Base-by-base conservation (phyloP, 64 coral and sea anemone genomes). In the Orbicella faveolata region DNA sequence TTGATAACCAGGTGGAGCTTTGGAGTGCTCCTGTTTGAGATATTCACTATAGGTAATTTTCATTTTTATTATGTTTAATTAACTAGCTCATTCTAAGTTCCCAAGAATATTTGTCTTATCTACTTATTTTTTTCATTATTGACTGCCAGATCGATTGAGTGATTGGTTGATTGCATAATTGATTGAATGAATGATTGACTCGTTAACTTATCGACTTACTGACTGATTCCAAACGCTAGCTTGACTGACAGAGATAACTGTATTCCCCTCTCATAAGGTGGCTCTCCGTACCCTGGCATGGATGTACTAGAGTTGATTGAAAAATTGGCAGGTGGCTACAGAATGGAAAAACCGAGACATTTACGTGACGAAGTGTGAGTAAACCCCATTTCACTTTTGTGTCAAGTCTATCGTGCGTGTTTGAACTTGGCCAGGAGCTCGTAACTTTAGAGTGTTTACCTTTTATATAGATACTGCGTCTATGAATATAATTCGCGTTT, bases 11-110 rank as follows among this genome's bases (percentile, higher is more conserved):
- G 89, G 36, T 91, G 89, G 89, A 84, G 70, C 21, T 91, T 84
- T 91, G 89, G 89, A 62, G 61, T 91, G 9, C 34, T 91, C 3
- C 59, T 91, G 69, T 91, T 63, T 52, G 89, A 91, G 68, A 74
- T 91, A 33, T 19, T 75, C 59, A 91, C 89, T 18, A 53, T 91
- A 11, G 89, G 89, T 91, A 91, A 59, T 59, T 59, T 14, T 59
- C 12, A 59, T 14, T 59, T 59, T 59, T 15, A 59, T 59, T 59
- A 59, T 15, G 55, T 59, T 59, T 59, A 53, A 53, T 53, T 6
- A 53, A 53, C 4, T 10, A 53, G 10, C 10, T 53, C 52, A 6
- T 53, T 6, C 1, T 53, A 53, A 30, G 30, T 30, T 30, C 30
- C 30, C 30, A 30, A 30, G 30, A 30, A 48, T 48, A 48, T 48